Base-by-base conservation (phyloP, 2,113 vertebrate species). In the Rhipidura dahli region DNA sequence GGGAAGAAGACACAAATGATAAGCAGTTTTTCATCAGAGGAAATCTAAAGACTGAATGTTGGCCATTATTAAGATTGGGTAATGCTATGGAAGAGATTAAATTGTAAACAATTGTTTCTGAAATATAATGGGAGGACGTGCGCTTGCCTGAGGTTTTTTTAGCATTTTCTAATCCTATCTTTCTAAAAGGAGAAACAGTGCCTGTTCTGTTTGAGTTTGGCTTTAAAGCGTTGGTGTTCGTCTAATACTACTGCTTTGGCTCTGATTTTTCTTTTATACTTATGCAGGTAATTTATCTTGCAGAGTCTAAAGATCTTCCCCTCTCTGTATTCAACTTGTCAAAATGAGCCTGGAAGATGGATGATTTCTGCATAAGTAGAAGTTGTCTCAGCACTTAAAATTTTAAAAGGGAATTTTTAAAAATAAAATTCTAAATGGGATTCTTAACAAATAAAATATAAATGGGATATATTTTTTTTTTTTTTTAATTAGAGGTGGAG, bases 31-130 rank as follows among this genome's bases (percentile, higher is more conserved):
- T 94, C 45, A 86, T 91, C 30, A 89, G 57, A 89, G 40, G 11
- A 26, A 60, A 70, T 82, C n/a, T 66, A 77, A 80, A 93, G 30
- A 53, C 56, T 80, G 26, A 56, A 40, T 88, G 47, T 54, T 82
- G 20, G 20, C 40, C 59, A 31, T 82, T 89, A 69, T 85, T 87
- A 31, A 85, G 76, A 44, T 66, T 85, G n/a, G 31, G 76, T 96
- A 83, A 94, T 88, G 54, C 82, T 96, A 13, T 69, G 73, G 77
- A 88, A 90, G 81, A 90, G 63, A 80, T 83, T 63, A 83, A 83
- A 30, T 73, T 88, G 23, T 86, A 63, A 90, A 63, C 59, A 93
- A 45, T 83, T 90, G 45, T 24, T 78, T 42, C 6, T 85, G 75
- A 70, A 73, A 83, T 83, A 49, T 59, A 42, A 21, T 27, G 14